Evolutionary conservation across 2,113 vertebrate genomes (phyloP).

Genomic region (Halcyon malimbica): DNA sequence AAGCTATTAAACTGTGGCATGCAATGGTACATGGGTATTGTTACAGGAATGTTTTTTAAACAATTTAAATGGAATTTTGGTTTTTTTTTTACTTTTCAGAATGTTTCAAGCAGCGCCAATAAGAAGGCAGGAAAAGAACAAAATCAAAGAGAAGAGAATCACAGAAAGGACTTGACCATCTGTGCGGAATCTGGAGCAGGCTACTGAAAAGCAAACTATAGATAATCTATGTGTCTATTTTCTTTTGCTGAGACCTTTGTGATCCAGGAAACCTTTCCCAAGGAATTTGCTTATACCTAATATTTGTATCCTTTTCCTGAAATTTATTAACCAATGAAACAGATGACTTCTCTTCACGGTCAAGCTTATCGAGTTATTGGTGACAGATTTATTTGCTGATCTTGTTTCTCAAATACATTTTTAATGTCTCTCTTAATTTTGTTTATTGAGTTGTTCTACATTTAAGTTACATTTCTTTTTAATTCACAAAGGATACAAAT

Average conservation of each 20-base stretch:
- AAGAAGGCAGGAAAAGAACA: neutral
- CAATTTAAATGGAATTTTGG: neutral
- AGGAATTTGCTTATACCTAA: neutral
- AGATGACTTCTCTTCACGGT: neutral
- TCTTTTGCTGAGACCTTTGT: neutral
- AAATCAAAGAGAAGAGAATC: neutral
- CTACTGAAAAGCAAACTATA: neutral
- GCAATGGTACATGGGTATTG: neutral
- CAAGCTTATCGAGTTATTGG: neutral
- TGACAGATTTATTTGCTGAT: neutral
- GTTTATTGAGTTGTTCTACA: neutral
- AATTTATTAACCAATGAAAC: neutral
- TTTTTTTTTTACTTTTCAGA: neutral
- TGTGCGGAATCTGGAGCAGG: neutral
- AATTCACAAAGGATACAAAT: neutral
- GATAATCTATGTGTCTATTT: neutral
- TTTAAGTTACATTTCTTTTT: neutral
- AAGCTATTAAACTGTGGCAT: neutral
- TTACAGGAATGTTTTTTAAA: neutral
- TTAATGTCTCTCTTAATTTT: neutral
- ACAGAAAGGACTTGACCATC: neutral
- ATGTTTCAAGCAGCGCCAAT: rapidly evolving
- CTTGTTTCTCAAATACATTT: neutral
- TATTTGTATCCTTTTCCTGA: neutral
- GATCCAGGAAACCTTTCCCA: neutral